Evolutionary conservation across 1,140 invertebrate species (phyloP).

Genomic region (Wiebesia pumilae): DNA sequence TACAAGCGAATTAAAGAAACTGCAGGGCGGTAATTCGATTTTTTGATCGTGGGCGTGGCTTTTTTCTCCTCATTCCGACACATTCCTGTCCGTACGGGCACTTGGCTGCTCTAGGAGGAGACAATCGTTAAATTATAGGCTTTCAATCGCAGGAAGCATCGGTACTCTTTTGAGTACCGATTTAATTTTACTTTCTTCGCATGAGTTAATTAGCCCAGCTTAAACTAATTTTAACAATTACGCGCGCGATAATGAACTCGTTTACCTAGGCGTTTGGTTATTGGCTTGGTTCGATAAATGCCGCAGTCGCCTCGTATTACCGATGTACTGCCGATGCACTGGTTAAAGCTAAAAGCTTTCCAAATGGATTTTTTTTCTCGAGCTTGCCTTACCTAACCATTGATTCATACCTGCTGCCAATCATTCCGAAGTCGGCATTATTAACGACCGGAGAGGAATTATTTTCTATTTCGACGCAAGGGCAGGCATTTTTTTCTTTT

Average conservation of each 20-base stretch:
- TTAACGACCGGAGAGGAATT: not conserved
- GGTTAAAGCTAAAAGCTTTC: not conserved
- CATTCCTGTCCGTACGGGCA: too few relatives aligned
- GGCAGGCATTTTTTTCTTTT: too few relatives aligned
- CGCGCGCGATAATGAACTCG: not conserved
- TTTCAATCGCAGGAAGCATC: too few relatives aligned
- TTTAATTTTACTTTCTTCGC: too few relatives aligned
- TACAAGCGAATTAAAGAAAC: too few relatives aligned
- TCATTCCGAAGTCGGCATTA: not conserved
- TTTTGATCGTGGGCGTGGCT: too few relatives aligned
- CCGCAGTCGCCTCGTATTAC: not conserved
- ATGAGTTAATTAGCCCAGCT: too few relatives aligned
- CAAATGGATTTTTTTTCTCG: not conserved
- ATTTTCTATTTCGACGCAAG: not conserved
- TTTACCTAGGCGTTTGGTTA: not conserved
- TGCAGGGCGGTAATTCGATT: too few relatives aligned
- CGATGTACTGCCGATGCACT: not conserved
- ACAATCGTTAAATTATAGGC: too few relatives aligned
- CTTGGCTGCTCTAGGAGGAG: too few relatives aligned
- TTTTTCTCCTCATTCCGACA: too few relatives aligned
- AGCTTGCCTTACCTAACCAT: not conserved
- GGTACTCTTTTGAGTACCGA: too few relatives aligned
- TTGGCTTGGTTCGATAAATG: not conserved
- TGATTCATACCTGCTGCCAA: not conserved
- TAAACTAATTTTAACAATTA: not conserved